Evolutionary conservation across 37 sponge, comb jelly and placozoan genomes (phyloP).

Genomic region (Cladorhizidae sp.): DNA sequence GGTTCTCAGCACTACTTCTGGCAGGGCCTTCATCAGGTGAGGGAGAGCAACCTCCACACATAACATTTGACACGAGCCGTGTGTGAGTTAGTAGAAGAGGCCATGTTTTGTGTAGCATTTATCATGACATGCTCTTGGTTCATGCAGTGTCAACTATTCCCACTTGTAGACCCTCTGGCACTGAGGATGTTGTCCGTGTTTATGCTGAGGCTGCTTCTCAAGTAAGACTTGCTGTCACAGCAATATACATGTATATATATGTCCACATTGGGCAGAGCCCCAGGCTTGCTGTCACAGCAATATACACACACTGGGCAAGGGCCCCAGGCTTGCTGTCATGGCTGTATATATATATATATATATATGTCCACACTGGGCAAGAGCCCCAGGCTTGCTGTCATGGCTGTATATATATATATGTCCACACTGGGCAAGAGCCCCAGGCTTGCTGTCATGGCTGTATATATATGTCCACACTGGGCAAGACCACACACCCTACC

Average conservation of each 20-base stretch:
- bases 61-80: not conserved
- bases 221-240: too few species aligned
- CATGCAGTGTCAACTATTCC: too few species aligned
- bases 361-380: too few species aligned
- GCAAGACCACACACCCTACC: not conserved
- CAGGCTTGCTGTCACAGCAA: not conserved
- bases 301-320: not conserved
- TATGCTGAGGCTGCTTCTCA: conserved; percentile 94
- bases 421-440: not conserved
- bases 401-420: too few species aligned
- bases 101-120: not conserved
- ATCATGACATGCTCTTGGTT: not conserved
- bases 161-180: conserved; percentile 88
- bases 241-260: too few species aligned
- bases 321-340: too few species aligned
- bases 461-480: too few species aligned
- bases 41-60: not conserved
- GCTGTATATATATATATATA: too few species aligned
- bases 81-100: not conserved
- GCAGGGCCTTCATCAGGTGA: conserved; percentile 89
- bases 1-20: conserved; percentile 34
- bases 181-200: conserved; percentile 96
- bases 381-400: not conserved
- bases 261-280: too few species aligned
- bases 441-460: not conserved